Conservation (phyloP, 1,140 invertebrate genomes). For the Aphelinus certus region DNA sequence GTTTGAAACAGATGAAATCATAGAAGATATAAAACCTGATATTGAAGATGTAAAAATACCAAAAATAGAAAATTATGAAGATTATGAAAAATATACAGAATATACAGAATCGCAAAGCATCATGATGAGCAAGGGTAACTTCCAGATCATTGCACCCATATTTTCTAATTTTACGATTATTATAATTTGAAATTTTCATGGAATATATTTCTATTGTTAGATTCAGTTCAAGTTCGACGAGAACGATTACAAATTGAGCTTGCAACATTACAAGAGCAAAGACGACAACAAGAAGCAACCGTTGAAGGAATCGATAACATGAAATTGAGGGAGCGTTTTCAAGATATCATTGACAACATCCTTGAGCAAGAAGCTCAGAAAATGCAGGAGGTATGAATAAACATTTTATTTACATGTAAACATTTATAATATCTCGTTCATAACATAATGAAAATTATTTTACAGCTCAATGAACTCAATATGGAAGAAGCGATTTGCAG, state of each 20-base stretch:
- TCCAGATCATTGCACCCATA: not conserved
- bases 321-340: conserved; percentile 82
- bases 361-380: conserved; percentile 82
- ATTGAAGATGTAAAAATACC: conserved; percentile 50
- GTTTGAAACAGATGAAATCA: conserved; percentile 61
- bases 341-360: conserved; percentile 81
- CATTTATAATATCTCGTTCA: not conserved
- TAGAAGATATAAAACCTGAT: conserved; percentile 44
- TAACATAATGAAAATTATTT: not conserved
- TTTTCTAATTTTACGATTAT: too few species aligned
- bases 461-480: conserved; percentile 13
- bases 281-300: conserved; percentile 82
- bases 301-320: conserved; percentile 88
- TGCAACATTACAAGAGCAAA: conserved; percentile 74
- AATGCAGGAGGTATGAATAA: conserved; percentile 74
- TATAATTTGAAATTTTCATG: not conserved
- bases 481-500: not conserved
- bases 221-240: conserved; percentile 57
- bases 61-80: conserved; percentile 57
- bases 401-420: not conserved
- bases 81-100: conserved; percentile 56
- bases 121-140: conserved; percentile 54
- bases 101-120: conserved; percentile 51
- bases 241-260: conserved; percentile 74
- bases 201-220: conserved; percentile 44